Conservation (phyloP, 2,888 invertebrate genomes). For the Drosophila incognita region DNA sequence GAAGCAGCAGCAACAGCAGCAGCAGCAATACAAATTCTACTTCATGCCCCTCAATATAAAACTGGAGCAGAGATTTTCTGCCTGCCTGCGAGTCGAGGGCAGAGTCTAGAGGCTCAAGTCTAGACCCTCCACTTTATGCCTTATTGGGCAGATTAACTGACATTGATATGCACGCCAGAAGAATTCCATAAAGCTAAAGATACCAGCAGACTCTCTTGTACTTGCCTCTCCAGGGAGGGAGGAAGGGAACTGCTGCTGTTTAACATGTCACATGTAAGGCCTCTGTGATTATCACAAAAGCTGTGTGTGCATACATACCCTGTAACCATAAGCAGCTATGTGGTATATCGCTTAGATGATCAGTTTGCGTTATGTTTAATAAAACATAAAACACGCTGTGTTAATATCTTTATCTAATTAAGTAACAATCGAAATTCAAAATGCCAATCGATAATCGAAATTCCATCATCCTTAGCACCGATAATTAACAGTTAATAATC, state of each 20-base stretch:
- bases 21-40: slow-evolving; percentile 11
- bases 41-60: slow-evolving; percentile 28
- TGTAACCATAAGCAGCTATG: background rate
- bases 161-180: slow-evolving; percentile 63
- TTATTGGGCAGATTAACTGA: slow-evolving; percentile 68
- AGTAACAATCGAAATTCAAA: background rate
- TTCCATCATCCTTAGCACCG: background rate
- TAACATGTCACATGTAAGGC: slow-evolving; percentile 63
- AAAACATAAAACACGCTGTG: background rate
- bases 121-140: slow-evolving; percentile 47
- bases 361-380: background rate
- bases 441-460: background rate
- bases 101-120: slow-evolving; percentile 27
- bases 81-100: slow-evolving; percentile 35
- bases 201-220: slow-evolving; percentile 48
- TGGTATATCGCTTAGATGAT: slow-evolving; percentile 1
- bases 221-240: slow-evolving; percentile 14
- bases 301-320: slow-evolving; percentile 30
- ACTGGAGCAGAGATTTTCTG: slow-evolving; percentile 58
- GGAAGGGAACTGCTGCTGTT: slow-evolving; percentile 39
- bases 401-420: background rate
- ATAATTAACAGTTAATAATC: background rate
- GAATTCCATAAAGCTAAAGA: slow-evolving; percentile 60
- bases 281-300: slow-evolving; percentile 58
- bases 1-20: background rate